Percentiles rank a stretch among this genome's conserved stretches.
Evolutionary conservation across 2,113 vertebrate species (phyloP).

Genomic region (Rhagologus leucostigma): DNA sequence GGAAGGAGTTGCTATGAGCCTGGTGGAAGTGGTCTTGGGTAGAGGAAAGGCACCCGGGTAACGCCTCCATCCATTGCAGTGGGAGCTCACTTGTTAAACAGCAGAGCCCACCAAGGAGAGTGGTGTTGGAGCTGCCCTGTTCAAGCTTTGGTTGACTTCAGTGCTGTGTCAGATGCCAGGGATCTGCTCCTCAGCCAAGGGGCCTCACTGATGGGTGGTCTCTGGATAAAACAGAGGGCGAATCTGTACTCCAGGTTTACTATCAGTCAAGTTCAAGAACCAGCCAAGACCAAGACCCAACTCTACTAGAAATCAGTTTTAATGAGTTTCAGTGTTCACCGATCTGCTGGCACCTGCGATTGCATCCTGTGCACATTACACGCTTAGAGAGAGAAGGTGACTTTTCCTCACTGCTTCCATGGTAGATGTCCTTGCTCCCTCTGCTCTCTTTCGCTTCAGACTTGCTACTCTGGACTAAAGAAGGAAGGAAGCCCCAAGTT

Average conservation of each 20-base stretch:
- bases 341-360: accelerated
- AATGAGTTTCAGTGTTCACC: not conserved
- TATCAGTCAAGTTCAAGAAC: not conserved
- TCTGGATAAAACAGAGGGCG: accelerated
- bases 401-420: not conserved
- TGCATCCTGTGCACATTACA: accelerated
- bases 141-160: not conserved
- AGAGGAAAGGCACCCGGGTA: not conserved
- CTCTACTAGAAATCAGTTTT: not conserved
- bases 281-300: not conserved
- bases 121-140: not conserved
- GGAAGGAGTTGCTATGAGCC: not conserved
- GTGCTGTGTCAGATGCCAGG: not conserved
- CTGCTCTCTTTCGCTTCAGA: not conserved
- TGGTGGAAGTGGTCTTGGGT: not conserved
- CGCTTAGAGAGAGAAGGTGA: not conserved
- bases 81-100: not conserved
- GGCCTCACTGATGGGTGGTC: not conserved
- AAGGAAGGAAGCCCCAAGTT: not conserved
- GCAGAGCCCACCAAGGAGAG: not conserved
- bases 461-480: not conserved
- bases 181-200: not conserved
- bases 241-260: not conserved
- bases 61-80: not conserved
- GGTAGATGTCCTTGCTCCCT: not conserved